Evolutionary conservation across 2,888 invertebrate genomes (phyloP).

Genomic region (Acanthosepion esculentum): DNA sequence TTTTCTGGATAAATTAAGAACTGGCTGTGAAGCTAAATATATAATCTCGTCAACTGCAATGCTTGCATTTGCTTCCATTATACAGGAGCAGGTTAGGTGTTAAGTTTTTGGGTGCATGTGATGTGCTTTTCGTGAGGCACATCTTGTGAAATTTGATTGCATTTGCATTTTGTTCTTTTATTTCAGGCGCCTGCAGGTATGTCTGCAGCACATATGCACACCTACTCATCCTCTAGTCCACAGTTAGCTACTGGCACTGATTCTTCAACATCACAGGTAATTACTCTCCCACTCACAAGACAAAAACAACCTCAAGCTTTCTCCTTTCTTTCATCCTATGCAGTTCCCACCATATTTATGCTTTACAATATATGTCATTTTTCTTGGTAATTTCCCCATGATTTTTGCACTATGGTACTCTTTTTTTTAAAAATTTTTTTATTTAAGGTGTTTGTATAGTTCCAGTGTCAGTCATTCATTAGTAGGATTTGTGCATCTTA

Average conservation of each 20-base stretch:
- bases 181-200: slow-evolving; percentile 90
- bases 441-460: neutral
- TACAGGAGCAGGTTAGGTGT: neutral
- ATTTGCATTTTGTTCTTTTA: slow-evolving; percentile 42
- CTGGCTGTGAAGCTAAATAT: neutral
- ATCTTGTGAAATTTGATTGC: neutral
- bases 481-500: neutral
- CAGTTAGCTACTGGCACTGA: slow-evolving; percentile 73
- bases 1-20: neutral
- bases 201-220: slow-evolving; percentile 87
- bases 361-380: neutral
- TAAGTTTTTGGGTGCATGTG: neutral
- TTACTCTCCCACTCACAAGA: slow-evolving; percentile 36
- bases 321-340: neutral
- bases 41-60: neutral
- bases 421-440: neutral
- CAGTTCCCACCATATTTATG: neutral
- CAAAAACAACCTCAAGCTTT: neutral
- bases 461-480: neutral
- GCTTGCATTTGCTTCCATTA: neutral
- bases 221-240: slow-evolving; percentile 78
- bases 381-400: neutral
- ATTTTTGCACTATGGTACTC: neutral
- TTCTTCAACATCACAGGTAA: slow-evolving; percentile 63
- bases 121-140: slow-evolving; percentile 1